Conservation (phyloP, 1,140 invertebrate genomes). For the Brachionus angularis region DNA sequence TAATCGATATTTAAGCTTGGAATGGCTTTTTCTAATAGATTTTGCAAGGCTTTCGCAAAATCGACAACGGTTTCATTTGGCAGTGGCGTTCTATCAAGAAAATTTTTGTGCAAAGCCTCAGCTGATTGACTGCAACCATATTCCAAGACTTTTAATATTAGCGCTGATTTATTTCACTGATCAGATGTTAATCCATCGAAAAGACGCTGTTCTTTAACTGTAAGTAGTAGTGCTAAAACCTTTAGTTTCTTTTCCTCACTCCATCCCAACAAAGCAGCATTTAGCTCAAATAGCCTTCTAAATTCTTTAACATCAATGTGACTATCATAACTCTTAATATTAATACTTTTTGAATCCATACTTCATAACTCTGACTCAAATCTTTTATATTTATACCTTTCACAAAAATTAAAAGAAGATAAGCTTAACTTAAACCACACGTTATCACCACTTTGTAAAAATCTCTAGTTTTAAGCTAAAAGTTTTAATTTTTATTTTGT, state of each 20-base stretch:
- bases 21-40: neutral
- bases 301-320: neutral
- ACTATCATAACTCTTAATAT: neutral
- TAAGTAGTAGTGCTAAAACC: neutral
- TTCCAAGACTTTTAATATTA: neutral
- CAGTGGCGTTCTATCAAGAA: neutral
- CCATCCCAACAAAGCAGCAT: neutral
- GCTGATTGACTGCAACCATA: neutral
- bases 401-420: no score
- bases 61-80: neutral
- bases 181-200: neutral
- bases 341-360: no score
- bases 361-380: no score
- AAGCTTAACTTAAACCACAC: no score
- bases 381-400: no score
- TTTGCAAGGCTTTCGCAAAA: neutral
- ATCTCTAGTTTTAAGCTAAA: no score
- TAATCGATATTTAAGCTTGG: neutral
- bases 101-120: neutral
- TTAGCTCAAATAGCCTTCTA: neutral
- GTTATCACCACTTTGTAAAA: no score
- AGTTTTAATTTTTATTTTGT: no score
- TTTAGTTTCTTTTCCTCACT: neutral
- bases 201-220: neutral
- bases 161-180: neutral